phyloP scores from a whole-genome alignment of 2,797 vertebrate genomes.

The Halcyon leucocephala region DNA sequence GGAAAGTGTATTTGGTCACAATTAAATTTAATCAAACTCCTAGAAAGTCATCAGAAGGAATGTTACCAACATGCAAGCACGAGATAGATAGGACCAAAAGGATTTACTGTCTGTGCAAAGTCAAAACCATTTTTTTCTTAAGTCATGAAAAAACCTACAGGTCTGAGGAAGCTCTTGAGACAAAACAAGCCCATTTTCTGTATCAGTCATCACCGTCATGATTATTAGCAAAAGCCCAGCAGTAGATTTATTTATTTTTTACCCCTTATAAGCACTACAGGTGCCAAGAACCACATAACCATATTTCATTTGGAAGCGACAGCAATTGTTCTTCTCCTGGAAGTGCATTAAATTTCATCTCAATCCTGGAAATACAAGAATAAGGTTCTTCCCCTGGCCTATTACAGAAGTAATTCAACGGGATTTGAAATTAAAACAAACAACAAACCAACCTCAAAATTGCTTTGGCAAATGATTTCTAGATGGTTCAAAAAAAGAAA shows the following conservation, averaged over 20 bases:
- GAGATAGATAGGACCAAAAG: not conserved
- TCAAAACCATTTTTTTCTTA: not conserved
- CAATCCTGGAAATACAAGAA: not conserved
- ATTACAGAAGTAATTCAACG: not conserved
- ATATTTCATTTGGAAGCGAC: not conserved
- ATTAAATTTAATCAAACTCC: not conserved
- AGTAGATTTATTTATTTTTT: not conserved
- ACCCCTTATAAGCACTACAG: not conserved
- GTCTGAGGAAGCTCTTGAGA: conserved; percentile 6
- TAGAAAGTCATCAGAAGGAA: not conserved
- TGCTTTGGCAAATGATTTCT: not conserved
- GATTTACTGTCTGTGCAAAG: not conserved
- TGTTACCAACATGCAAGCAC: not conserved
- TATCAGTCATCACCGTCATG: not conserved
- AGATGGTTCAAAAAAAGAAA: not conserved
- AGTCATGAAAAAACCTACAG: not conserved
- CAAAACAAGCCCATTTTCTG: not conserved
- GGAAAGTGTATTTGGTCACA: not conserved
- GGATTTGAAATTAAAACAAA: not conserved
- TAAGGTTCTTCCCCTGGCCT: not conserved
- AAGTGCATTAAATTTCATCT: not conserved
- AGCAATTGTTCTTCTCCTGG: not conserved
- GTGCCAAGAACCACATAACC: not conserved
- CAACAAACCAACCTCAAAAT: not conserved
- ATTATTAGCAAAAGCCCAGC: not conserved